Evolutionary conservation across 1,140 invertebrate species (phyloP).

Genomic region (Pachyrhynchus sulphureomaculatus): DNA sequence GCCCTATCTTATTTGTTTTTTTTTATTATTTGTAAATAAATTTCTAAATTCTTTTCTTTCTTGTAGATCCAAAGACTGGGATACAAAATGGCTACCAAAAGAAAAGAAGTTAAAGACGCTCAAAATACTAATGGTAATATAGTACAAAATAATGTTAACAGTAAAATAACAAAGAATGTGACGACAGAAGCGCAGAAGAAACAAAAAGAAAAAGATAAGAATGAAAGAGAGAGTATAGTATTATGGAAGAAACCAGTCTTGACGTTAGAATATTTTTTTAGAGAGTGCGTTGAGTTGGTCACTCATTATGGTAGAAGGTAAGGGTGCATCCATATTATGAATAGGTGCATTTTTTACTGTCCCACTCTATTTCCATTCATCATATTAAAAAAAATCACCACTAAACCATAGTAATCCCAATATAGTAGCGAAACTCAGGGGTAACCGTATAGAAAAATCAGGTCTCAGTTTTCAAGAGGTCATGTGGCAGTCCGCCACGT

Average conservation of each 20-base stretch:
- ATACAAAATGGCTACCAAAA: conserved; percentile 48
- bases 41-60: too few relatives aligned
- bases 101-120: conserved; percentile 38
- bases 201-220: conserved; percentile 51
- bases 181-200: conserved; percentile 12
- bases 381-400: too few relatives aligned
- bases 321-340: conserved; percentile 25
- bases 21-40: too few relatives aligned
- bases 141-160: conserved; percentile 28
- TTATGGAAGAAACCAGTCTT: conserved; percentile 83
- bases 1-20: too few relatives aligned
- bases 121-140: conserved; percentile 30
- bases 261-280: conserved; percentile 81
- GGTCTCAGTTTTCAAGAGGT: too few relatives aligned
- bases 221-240: conserved; percentile 68
- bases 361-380: neutral
- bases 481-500: too few relatives aligned
- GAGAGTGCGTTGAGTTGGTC: conserved; percentile 68
- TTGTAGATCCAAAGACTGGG: conserved; percentile 52
- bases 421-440: too few relatives aligned
- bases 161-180: conserved; percentile 7
- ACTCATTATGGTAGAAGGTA: conserved; percentile 59
- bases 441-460: too few relatives aligned
- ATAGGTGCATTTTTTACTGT: too few relatives aligned
- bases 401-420: too few relatives aligned